These are phyloP conservation scores for Luscinia megarhynchos DNA, from an alignment of 2,797 vertebrate genomes.

Conservation along the genomic window DNA sequence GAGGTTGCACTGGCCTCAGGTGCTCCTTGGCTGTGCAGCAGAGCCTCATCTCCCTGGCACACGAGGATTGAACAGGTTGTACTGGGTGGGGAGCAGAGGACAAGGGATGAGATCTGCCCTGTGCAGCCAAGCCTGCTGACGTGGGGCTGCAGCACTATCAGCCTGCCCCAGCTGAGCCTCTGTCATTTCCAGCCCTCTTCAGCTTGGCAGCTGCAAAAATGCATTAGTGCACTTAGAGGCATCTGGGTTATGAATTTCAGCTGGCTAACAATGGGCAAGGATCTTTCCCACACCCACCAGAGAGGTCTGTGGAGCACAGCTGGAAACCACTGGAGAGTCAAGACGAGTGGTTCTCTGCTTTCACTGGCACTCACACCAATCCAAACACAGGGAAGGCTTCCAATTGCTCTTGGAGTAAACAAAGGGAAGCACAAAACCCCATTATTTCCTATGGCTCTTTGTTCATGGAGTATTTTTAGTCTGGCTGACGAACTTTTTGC, in stretches of 20 bases:
- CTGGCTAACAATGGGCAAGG: slow-evolving; percentile 42
- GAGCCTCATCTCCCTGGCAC: not conserved
- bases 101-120: not conserved
- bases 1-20: not conserved
- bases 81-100: not conserved
- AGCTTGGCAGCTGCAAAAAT: slow-evolving; percentile 30
- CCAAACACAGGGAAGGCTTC: not conserved
- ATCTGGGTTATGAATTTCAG: slow-evolving; percentile 56
- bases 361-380: not conserved
- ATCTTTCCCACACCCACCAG: slow-evolving; percentile 23
- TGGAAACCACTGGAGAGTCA: not conserved
- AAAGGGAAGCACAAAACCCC: not conserved
- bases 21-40: not conserved
- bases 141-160: not conserved
- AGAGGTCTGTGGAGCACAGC: not conserved
- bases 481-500: not conserved
- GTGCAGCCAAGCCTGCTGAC: slow-evolving; percentile 32
- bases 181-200: not conserved
- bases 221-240: not conserved
- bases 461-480: not conserved
- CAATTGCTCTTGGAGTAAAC: not conserved
- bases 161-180: slow-evolving; percentile 32
- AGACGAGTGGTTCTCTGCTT: not conserved
- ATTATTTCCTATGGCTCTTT: not conserved
- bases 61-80: not conserved